phyloP scores from a whole-genome alignment of 2,113 vertebrate genomes.

The Coptodon bakossiorum region DNA sequence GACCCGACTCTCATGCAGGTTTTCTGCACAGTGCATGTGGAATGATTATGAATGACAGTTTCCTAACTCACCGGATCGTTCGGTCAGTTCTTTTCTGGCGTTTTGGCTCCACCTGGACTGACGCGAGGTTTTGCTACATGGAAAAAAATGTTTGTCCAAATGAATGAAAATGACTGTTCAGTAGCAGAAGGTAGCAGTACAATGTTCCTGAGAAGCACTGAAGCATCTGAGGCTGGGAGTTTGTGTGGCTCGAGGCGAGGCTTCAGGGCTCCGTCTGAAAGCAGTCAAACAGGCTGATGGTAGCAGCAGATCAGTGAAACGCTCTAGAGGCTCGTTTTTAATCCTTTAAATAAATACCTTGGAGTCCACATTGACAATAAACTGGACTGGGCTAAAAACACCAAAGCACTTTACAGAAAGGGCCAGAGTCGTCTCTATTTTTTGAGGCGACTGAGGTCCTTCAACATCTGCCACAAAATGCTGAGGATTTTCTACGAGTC shows the following conservation, averaged over 20 bases:
- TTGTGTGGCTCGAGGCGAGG: background rate
- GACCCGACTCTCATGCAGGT: background rate
- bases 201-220: background rate
- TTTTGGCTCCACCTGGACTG: background rate
- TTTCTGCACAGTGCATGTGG: background rate
- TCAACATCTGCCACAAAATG: too few relatives aligned
- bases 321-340: fast-evolving
- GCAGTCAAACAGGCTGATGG: background rate
- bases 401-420: too few relatives aligned
- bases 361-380: too few relatives aligned
- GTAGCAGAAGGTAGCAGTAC: background rate
- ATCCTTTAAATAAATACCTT: too few relatives aligned
- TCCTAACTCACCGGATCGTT: fast-evolving
- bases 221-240: background rate
- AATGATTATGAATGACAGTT: fast-evolving
- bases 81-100: background rate
- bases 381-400: too few relatives aligned
- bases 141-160: fast-evolving
- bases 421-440: too few relatives aligned
- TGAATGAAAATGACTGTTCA: background rate
- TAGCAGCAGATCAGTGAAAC: background rate
- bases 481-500: too few relatives aligned
- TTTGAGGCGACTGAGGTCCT: too few relatives aligned
- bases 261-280: background rate
- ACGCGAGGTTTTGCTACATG: background rate